These are phyloP conservation scores for Catharus ustulatus DNA, from an alignment of 2,797 vertebrate genomes.

Conservation along the genomic window DNA sequence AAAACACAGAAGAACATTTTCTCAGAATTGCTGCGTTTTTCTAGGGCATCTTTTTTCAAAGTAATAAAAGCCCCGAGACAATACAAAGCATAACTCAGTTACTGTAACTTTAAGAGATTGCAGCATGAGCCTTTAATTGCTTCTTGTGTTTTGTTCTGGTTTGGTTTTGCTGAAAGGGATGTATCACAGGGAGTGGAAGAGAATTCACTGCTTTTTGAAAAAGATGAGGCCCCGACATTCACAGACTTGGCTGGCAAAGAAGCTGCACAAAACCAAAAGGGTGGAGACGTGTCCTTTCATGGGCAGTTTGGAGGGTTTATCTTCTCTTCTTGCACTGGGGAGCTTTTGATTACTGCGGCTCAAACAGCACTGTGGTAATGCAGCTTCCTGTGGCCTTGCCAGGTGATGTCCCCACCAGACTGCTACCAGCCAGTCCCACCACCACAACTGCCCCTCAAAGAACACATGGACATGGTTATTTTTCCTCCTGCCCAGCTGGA, in stretches of 20 bases:
- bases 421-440: constrained; percentile 40
- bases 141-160: constrained; percentile 12
- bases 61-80: background rate
- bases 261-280: constrained; percentile 45
- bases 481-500: constrained; percentile 36
- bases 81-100: background rate
- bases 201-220: constrained; percentile 52
- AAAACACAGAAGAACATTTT: background rate
- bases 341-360: constrained; percentile 42
- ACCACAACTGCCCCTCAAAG: constrained; percentile 50
- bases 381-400: constrained; percentile 69
- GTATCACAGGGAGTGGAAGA: constrained; percentile 45
- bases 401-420: constrained; percentile 63
- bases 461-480: constrained; percentile 31
- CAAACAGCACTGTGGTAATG: constrained; percentile 60
- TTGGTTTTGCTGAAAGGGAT: constrained; percentile 54
- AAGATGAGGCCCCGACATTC: constrained; percentile 50
- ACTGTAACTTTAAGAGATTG: constrained; percentile 27
- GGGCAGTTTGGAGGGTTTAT: constrained; percentile 19
- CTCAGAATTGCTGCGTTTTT: background rate
- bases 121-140: background rate
- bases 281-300: constrained; percentile 28
- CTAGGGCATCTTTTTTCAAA: background rate
- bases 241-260: constrained; percentile 44
- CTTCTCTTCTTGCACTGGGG: constrained; percentile 12